A percentile compares a stretch with the other conserved stretches of the same genome.
Conservation (phyloP, 2,797 vertebrate species). For the Scyliorhinus canicula region DNA sequence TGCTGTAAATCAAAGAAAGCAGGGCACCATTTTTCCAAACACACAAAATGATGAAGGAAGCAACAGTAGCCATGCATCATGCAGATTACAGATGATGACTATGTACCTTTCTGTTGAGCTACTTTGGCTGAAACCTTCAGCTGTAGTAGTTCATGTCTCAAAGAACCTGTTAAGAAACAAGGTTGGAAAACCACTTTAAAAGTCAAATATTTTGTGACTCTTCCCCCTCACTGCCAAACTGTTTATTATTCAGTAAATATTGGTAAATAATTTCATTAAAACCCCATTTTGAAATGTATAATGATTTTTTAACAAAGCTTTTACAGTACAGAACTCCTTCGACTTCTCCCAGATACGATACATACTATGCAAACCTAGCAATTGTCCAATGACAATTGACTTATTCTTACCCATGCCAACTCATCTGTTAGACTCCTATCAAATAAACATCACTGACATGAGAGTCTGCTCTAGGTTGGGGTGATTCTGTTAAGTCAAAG, state of each 20-base stretch:
- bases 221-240: background rate
- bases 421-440: background rate
- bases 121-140: constrained; percentile 66
- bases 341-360: background rate
- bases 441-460: background rate
- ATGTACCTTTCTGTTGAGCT: constrained; percentile 7
- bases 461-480: background rate
- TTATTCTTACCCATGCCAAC: background rate
- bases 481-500: background rate
- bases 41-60: background rate
- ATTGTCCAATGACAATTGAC: background rate
- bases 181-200: constrained; percentile 40
- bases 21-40: background rate
- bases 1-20: background rate
- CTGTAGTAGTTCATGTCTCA: constrained; percentile 71
- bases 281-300: background rate
- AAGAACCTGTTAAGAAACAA: constrained; percentile 55
- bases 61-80: background rate
- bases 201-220: background rate
- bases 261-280: background rate
- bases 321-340: background rate
- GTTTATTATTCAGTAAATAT: background rate
- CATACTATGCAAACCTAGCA: background rate
- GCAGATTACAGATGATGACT: background rate
- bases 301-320: background rate